phyloP scores from a whole-genome alignment of 2,888 invertebrate genomes.

The Deroplatys truncata region DNA sequence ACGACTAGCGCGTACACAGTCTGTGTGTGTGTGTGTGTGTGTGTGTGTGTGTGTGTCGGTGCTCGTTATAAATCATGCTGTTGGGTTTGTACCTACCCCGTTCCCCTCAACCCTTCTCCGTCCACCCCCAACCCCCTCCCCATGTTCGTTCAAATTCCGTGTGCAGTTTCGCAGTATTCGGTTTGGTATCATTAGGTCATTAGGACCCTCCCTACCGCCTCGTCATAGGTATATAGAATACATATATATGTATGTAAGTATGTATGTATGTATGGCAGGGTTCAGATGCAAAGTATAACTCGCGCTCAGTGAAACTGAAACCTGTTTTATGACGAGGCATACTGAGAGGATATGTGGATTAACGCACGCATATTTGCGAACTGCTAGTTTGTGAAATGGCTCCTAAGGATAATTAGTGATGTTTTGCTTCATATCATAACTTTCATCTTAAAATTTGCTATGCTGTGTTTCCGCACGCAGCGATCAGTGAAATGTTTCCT shows the following conservation, averaged over 20 bases:
- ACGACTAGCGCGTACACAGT: constrained; percentile 10
- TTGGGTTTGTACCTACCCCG: constrained; percentile 9
- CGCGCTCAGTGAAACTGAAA: constrained; percentile 1
- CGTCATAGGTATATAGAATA: constrained; percentile 1
- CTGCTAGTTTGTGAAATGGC: background rate
- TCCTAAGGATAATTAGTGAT: background rate
- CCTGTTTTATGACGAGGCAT: background rate
- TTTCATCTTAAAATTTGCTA: background rate
- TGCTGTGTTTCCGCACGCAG: no score
- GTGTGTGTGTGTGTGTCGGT: constrained; percentile 7
- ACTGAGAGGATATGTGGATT: no score
- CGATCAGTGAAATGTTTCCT: no score
- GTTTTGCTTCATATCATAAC: background rate
- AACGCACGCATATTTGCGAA: background rate
- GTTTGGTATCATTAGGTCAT: constrained; percentile 17
- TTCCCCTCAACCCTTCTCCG: background rate
- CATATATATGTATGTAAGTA: constrained; percentile 1
- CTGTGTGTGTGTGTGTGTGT: background rate
- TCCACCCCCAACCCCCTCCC: background rate
- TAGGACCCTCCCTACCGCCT: constrained; percentile 8
- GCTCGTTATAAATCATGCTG: constrained; percentile 18
- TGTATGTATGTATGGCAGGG: background rate
- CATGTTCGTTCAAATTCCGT: constrained; percentile 14
- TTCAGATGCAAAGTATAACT: constrained; percentile 11
- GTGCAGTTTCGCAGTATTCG: constrained; percentile 10